Conservation (phyloP, 2,888 invertebrate species). For the Siphlonurus alternatus region DNA sequence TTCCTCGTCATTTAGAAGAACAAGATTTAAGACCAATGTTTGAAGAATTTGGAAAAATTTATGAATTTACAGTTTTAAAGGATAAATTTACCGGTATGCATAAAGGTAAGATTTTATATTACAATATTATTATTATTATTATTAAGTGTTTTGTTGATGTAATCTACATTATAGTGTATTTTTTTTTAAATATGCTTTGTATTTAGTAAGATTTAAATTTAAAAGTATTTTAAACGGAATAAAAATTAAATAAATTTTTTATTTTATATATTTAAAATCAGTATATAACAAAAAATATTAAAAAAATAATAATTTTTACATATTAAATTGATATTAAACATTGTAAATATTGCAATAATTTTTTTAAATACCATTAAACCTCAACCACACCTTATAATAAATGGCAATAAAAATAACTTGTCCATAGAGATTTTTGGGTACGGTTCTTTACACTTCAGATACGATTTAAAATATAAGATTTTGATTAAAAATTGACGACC, state of each 20-base stretch:
- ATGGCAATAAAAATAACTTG: too few species aligned
- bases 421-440: too few species aligned
- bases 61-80: slow-evolving; percentile 85
- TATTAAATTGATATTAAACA: too few species aligned
- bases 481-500: too few species aligned
- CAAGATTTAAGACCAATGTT: slow-evolving; percentile 77
- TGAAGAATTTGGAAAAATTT: slow-evolving; percentile 84
- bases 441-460: too few species aligned
- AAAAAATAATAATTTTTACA: background rate
- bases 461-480: too few species aligned
- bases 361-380: too few species aligned
- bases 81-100: slow-evolving; percentile 92
- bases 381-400: too few species aligned
- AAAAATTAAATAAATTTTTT: background rate
- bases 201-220: background rate
- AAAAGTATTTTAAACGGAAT: too few species aligned
- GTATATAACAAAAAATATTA: background rate
- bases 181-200: background rate
- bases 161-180: background rate
- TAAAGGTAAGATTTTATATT: slow-evolving; percentile 49
- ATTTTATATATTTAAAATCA: too few species aligned
- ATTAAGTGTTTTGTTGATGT: background rate
- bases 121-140: background rate
- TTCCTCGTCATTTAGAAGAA: slow-evolving; percentile 77
- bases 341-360: too few species aligned